Evolutionary conservation across 2,888 invertebrate species (phyloP).

Genomic region (Limnephilus rhombicus): DNA sequence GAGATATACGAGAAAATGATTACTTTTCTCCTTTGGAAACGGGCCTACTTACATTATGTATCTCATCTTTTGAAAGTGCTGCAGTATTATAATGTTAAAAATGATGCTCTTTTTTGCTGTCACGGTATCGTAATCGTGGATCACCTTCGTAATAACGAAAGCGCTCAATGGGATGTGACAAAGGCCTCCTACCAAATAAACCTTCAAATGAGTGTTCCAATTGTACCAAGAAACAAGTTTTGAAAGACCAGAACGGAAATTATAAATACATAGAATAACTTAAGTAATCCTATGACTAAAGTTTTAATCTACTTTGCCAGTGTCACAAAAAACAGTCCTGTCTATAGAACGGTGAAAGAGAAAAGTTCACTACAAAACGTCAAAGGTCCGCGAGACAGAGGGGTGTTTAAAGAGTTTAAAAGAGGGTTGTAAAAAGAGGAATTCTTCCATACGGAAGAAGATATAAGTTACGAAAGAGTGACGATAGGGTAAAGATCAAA

Average conservation of each 20-base stretch:
- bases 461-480: not conserved
- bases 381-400: not conserved
- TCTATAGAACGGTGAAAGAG: not conserved
- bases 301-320: not conserved
- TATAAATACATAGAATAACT: not conserved
- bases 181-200: not conserved
- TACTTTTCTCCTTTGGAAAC: too few species aligned
- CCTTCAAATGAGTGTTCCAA: not conserved
- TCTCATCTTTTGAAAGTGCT: too few species aligned
- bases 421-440: not conserved
- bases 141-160: too few species aligned
- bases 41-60: too few species aligned
- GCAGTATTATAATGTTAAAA: too few species aligned
- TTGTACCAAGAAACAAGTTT: not conserved
- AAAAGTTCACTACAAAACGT: not conserved
- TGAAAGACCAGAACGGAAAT: not conserved
- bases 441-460: slow-evolving; percentile 1
- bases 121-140: too few species aligned
- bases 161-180: not conserved
- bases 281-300: not conserved
- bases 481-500: not conserved
- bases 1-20: too few species aligned
- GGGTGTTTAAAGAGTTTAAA: not conserved
- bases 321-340: not conserved
- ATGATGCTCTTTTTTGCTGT: too few species aligned